A percentile compares a stretch with the other conserved stretches of the same genome.
These are phyloP conservation scores for Anthophora plumipes DNA, from an alignment of 2,888 invertebrate genomes.

Conservation along the genomic window DNA sequence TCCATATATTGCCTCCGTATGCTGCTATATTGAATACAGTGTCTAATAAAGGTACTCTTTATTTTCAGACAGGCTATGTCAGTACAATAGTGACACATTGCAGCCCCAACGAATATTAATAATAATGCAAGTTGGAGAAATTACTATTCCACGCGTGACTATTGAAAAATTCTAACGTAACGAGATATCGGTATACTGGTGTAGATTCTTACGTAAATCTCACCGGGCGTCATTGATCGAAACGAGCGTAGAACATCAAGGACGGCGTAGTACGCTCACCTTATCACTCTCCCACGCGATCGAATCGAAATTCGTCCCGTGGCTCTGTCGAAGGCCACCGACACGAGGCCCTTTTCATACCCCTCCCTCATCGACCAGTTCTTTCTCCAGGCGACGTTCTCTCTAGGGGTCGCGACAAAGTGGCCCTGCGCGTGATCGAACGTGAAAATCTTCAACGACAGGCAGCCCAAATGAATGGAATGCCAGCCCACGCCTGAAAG, in stretches of 20 bases:
- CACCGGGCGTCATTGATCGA: conserved; percentile 42
- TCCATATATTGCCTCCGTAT: no score
- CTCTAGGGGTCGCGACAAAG: conserved; percentile 59
- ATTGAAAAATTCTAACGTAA: conserved; percentile 1
- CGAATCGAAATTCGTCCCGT: conserved; percentile 67
- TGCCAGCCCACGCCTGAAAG: conserved; percentile 79
- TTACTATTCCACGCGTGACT: conserved; percentile 1
- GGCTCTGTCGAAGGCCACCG: conserved; percentile 70
- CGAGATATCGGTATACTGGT: background rate
- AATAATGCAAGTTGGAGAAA: background rate
- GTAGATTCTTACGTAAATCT: conserved; percentile 36
- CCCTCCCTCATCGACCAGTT: conserved; percentile 9
- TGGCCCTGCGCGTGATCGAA: conserved; percentile 72
- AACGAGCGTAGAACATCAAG: conserved; percentile 28
- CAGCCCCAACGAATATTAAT: conserved; percentile 2
- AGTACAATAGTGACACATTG: conserved; percentile 1
- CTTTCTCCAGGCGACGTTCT: conserved; percentile 14
- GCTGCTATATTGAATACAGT: no score
- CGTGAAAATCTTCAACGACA: conserved; percentile 77
- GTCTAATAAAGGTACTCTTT: conserved; percentile 27
- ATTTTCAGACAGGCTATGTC: conserved; percentile 48
- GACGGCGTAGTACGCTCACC: conserved; percentile 48
- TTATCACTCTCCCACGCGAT: conserved; percentile 70
- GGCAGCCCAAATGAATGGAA: conserved; percentile 80
- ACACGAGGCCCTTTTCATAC: conserved; percentile 51